These are phyloP conservation scores for Dendronephthya gigantea DNA, from an alignment of 64 coral and sea anemone genomes.

Conservation along the genomic window DNA sequence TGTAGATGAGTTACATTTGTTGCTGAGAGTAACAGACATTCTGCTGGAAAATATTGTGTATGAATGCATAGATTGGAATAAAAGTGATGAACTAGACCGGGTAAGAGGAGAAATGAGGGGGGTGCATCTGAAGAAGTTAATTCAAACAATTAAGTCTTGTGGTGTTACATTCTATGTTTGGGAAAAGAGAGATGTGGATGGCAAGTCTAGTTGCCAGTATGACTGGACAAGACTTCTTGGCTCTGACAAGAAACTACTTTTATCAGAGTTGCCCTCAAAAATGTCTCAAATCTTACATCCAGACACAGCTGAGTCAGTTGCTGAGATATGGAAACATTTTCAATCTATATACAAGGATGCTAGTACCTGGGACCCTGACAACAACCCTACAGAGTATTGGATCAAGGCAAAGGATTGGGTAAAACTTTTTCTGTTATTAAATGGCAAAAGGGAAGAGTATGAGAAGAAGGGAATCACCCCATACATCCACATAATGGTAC, in stretches of 20 bases:
- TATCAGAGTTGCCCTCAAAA: neutral
- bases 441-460: neutral
- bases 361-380: neutral
- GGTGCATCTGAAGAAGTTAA: neutral
- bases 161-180: conserved; percentile 17
- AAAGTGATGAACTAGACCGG: neutral
- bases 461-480: conserved; percentile 17
- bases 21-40: conserved; percentile 6
- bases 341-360: neutral
- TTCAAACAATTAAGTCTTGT: conserved; percentile 11
- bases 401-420: conserved; percentile 27
- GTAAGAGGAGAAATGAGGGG: neutral
- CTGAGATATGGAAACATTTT: neutral
- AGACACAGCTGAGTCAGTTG: neutral
- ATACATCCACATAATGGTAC: conserved; percentile 37
- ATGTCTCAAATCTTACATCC: conserved; percentile 13
- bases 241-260: conserved; percentile 12
- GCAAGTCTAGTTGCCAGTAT: neutral
- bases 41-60: conserved; percentile 19
- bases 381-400: neutral
- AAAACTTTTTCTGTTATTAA: conserved; percentile 2
- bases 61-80: conserved; percentile 14
- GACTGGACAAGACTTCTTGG: conserved; percentile 35
- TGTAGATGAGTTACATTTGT: conserved; percentile 28
- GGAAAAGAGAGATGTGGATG: conserved; percentile 25